Base-by-base conservation (phyloP, 2,888 invertebrate species). In the Monoplex corrugatus region DNA sequence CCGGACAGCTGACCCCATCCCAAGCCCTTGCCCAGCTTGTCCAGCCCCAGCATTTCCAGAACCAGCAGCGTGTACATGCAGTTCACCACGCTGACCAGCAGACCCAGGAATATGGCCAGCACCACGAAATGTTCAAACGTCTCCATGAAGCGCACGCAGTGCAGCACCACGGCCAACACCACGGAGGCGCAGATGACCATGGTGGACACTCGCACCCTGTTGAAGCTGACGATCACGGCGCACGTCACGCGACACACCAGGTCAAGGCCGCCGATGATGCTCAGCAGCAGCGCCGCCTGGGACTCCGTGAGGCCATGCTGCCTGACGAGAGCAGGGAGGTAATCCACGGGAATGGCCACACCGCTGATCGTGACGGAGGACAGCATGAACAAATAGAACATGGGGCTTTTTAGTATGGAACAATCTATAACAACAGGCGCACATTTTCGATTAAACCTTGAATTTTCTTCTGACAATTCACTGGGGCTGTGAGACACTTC, bases 21-120 rank as follows among this genome's bases (percentile, higher is more conserved):
- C 45, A 89, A 23, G 0, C 85, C 84, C 50, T 87, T 87, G 68
- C 84, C 68, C 32, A 90, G 75, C 35, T 80, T 87, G 6, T 85
- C 85, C 72, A 90, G 40, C 6, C 90, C 90, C 32, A 89, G 72
- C 85, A 89, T 28, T 38, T 84, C 84, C 38, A 89, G 75, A 43
- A 86, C 72, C 40, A 75, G 28, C 50, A 85, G 57, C 35, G 75
- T 35, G 38, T 50, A 43, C 6, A 86, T 63, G 57, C 68, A 72
- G 50, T 50, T 75, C 35, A 38, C 68, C 28, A 85, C 78, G 35
- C 84, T 78, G n/a, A 45, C 84, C 19, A 88, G n/a, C 38, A 88
- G 23, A 10, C 78, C 82, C 40, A 57, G 78, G 13, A 88, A 16
- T 28, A 84, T 40, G 40, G 82, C 82, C 80, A 88, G 38, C 57